Conservation (phyloP, 2,888 invertebrate genomes). For the Cantharis rustica region DNA sequence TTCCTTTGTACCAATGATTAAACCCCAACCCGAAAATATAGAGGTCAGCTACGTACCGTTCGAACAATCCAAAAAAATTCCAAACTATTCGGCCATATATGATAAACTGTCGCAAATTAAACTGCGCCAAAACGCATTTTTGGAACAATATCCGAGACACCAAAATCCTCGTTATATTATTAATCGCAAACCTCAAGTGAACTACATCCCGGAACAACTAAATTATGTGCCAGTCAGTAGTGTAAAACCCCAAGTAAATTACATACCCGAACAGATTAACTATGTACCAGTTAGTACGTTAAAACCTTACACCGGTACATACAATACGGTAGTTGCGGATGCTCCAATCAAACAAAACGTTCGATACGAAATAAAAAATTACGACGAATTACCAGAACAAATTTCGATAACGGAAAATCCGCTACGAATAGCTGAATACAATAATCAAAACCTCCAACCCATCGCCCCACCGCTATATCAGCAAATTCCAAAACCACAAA, state of each 20-base stretch:
- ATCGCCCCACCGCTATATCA: conserved; percentile 3
- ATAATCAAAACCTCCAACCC: conserved; percentile 8
- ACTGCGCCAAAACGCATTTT: conserved; percentile 37
- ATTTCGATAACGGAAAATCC: conserved; percentile 11
- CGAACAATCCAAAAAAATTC: conserved; percentile 34
- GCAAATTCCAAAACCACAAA: background rate
- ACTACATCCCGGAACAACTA: conserved; percentile 33
- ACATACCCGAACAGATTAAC: conserved; percentile 27
- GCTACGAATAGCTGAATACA: conserved; percentile 10
- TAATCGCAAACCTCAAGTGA: conserved; percentile 27
- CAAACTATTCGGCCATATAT: conserved; percentile 52
- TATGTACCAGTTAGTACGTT: conserved; percentile 12
- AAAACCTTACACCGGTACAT: conserved; percentile 50
- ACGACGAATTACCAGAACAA: conserved; percentile 4
- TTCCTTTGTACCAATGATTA: conserved; percentile 58
- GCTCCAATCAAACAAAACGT: conserved; percentile 34
- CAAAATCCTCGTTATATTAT: conserved; percentile 16
- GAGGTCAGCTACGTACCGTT: conserved; percentile 30
- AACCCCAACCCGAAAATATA: conserved; percentile 20
- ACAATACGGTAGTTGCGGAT: conserved; percentile 50
- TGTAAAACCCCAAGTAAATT: conserved; percentile 29
- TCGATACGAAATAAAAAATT: conserved; percentile 2
- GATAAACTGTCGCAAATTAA: conserved; percentile 53
- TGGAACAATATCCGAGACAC: conserved; percentile 5
- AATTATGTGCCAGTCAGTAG: background rate